Evolutionary conservation across 2,113 vertebrate genomes (phyloP).

Genomic region (Callionymus lyra): DNA sequence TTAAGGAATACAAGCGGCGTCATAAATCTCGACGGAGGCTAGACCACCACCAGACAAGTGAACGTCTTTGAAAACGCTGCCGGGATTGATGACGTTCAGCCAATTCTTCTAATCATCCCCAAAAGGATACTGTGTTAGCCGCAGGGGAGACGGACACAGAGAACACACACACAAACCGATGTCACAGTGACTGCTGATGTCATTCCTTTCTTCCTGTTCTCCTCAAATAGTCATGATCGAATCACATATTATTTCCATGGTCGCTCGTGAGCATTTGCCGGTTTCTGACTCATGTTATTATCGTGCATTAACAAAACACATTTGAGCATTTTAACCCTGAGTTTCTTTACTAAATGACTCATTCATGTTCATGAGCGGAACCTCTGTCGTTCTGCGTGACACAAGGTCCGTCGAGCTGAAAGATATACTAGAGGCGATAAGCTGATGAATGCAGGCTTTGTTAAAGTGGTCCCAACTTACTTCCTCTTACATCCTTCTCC

Average conservation of each 20-base stretch:
- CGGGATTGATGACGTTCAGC: constrained; percentile 38
- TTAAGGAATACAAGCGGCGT: constrained; percentile 44
- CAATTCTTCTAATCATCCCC: constrained; percentile 49
- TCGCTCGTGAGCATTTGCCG: no score
- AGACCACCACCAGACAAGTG: constrained; percentile 45
- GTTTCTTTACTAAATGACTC: no score
- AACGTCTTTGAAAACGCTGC: constrained; percentile 23
- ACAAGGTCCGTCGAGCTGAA: constrained; percentile 20
- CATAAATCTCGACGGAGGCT: constrained; percentile 48
- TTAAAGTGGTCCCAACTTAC: constrained; percentile 19
- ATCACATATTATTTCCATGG: constrained; percentile 18
- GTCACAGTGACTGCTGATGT: constrained; percentile 24
- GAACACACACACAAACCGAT: constrained; percentile 4
- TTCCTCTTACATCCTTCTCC: constrained; percentile 10
- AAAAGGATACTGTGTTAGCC: constrained; percentile 26
- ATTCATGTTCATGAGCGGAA: no score
- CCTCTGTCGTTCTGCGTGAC: constrained; percentile 25
- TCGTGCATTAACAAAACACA: no score
- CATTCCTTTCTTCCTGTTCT: constrained; percentile 13
- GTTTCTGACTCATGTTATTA: no score
- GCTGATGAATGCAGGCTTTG: constrained; percentile 33
- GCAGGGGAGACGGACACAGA: constrained; percentile 14
- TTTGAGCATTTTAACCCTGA: no score
- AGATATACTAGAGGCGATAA: constrained; percentile 47
- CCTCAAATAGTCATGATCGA: constrained; percentile 21